Base-by-base conservation (phyloP, 2,888 invertebrate genomes). In the Chalcosyrphus nemorum region DNA sequence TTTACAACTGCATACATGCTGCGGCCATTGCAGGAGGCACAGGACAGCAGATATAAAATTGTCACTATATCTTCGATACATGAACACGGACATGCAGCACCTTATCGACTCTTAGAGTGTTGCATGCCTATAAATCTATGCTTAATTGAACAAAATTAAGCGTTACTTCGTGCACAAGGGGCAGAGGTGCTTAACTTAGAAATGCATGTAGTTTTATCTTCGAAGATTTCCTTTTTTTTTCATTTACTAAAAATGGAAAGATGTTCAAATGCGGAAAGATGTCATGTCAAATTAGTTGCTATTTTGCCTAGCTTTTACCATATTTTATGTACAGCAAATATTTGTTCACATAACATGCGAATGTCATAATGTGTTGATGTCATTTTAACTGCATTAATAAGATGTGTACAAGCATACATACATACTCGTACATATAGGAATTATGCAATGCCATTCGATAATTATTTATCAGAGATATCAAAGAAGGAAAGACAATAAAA, bases 131-230 rank as follows among this genome's bases (percentile, higher is more conserved):
- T 52, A 38, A 19, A 50, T 21, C 9, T 52, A 63, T 61, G 29
- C 19, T 59, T 72, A 63, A 72, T 72, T 72, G 52, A 54, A 72
- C n/a, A 61, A 9, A 32, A 52, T 63, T 63, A 54, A 43, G 52
- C 15, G 41, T 41, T 50, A 47, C 57, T 59, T 57, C 47, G 38
- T n/a, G 27, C 32, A 6, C 6, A 72, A 21, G 41, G 27, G 27
- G 4, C n/a, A 17, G n/a, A n/a, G n/a, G n/a, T n/a, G n/a, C n/a
- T 13, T 50, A 4, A 65, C 21, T 50, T 24, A 50, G 35, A 4
- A 21, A n/a, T 41, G 57, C 15, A 32, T 32, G 35, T 9, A 3
- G 35, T 5, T 32, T 7, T 32, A 32, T 32, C 32, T 9, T 2
- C 1, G 6, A 5, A 5, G 5, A 11, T 35, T 35, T 35, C 2